These are phyloP conservation scores for Diorhabda carinulata DNA, from an alignment of 1,140 invertebrate genomes.

Conservation along the genomic window DNA sequence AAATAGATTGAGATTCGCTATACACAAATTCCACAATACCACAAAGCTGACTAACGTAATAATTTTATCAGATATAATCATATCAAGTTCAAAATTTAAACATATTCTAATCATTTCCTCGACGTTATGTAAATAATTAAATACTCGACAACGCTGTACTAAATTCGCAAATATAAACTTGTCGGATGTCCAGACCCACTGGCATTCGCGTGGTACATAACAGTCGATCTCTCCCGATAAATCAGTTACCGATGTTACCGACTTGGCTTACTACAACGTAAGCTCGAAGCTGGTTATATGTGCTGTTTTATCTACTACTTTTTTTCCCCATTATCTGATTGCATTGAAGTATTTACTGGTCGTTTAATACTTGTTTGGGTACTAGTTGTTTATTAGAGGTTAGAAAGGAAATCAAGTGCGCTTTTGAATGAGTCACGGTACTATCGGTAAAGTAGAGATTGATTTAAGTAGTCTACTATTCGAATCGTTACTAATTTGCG, in stretches of 20 bases:
- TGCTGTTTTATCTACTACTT: conserved; percentile 24
- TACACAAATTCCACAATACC: too few relatives aligned
- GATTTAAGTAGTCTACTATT: neutral
- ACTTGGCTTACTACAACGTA: conserved; percentile 14
- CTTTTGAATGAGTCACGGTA: neutral
- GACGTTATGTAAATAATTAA: neutral
- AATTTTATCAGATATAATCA: too few relatives aligned
- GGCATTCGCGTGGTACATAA: conserved; percentile 35
- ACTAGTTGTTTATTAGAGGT: conserved; percentile 13
- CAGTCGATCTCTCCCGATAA: conserved; percentile 33
- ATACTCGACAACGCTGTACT: neutral
- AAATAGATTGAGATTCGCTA: too few relatives aligned
- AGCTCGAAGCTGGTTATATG: conserved; percentile 18
- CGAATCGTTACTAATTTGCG: too few relatives aligned
- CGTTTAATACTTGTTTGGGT: conserved; percentile 26
- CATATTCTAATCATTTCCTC: neutral
- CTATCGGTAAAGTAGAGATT: neutral
- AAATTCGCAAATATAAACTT: conserved; percentile 31
- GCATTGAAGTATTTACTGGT: conserved; percentile 28
- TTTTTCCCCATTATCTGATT: conserved; percentile 22
- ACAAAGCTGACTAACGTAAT: too few relatives aligned
- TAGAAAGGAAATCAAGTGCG: neutral
- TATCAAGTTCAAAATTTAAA: too few relatives aligned
- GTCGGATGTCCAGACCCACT: conserved; percentile 31
- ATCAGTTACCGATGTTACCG: conserved; percentile 30